Evolutionary conservation across 2,113 vertebrate genomes (phyloP).

Genomic region (Planiliza haematocheilus): DNA sequence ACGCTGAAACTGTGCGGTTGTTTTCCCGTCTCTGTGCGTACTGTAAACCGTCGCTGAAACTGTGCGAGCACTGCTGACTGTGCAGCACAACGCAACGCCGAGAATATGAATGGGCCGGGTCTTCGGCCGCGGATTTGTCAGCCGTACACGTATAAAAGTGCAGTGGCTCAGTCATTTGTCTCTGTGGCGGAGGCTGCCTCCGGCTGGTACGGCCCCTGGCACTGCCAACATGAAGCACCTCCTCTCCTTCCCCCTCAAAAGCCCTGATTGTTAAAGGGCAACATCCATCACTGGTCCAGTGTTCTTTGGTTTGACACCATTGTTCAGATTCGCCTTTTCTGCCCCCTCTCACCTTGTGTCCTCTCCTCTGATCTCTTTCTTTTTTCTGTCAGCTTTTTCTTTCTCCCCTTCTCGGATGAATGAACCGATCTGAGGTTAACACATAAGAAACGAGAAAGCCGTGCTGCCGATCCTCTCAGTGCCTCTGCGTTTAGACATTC

Average conservation of each 20-base stretch:
- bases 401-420: not conserved
- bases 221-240: constrained; percentile 70
- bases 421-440: not conserved
- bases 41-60: not conserved
- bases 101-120: constrained; percentile 24
- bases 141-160: constrained; percentile 35
- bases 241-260: constrained; percentile 83
- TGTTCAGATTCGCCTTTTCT: constrained; percentile 82
- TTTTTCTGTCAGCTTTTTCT: constrained; percentile 27
- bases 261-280: constrained; percentile 88
- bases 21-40: not conserved
- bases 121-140: constrained; percentile 29
- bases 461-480: not conserved
- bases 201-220: constrained; percentile 87
- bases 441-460: not conserved
- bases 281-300: constrained; percentile 83
- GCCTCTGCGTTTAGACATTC: not conserved
- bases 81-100: constrained; percentile 24
- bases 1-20: too few relatives aligned
- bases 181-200: constrained; percentile 84
- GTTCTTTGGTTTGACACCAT: constrained; percentile 90
- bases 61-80: constrained; percentile 27
- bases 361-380: constrained; percentile 26
- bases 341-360: constrained; percentile 55
- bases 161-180: constrained; percentile 73